A percentile compares a stretch with the other conserved stretches of the same genome.
phyloP scores from a whole-genome alignment of 2,888 invertebrate species.

The Labia minor region DNA sequence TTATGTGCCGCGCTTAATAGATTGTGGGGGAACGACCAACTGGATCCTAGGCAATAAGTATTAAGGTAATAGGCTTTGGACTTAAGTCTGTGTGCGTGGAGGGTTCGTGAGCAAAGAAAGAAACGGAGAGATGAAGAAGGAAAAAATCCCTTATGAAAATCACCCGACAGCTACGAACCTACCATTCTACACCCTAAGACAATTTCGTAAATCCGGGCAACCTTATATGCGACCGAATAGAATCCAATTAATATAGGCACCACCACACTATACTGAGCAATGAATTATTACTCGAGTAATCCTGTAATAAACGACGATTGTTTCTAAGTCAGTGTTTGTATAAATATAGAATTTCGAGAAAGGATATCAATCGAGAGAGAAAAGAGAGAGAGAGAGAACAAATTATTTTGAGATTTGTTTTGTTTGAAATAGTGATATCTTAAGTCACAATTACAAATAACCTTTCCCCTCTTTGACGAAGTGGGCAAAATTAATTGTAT shows the following conservation, averaged over 20 bases:
- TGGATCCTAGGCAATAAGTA: not conserved
- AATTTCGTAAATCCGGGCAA: not conserved
- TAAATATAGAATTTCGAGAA: not conserved
- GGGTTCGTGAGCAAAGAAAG: not conserved
- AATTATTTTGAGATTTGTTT: not conserved
- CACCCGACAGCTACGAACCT: not conserved
- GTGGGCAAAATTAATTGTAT: not conserved
- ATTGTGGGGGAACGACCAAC: not conserved
- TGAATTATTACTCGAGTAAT: constrained; percentile 6
- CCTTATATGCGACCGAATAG: not conserved
- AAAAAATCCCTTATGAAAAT: constrained; percentile 5
- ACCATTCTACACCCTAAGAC: not conserved
- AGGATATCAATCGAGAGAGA: not conserved
- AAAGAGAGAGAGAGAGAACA: not conserved
- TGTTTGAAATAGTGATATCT: not conserved
- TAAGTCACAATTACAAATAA: constrained; percentile 13
- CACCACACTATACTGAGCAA: no score
- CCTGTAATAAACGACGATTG: constrained; percentile 2
- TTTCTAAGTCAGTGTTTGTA: constrained; percentile 2
- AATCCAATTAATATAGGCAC: not conserved
- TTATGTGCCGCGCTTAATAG: constrained; percentile 2
- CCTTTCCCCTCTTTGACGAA: not conserved
- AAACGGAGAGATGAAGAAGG: no score
- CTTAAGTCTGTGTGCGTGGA: not conserved
- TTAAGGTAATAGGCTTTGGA: not conserved